Evolutionary conservation across 2,888 invertebrate genomes (phyloP), one percentile per base, ranked within the genome.

Genomic region (Lasioglossum villosulum): DNA sequence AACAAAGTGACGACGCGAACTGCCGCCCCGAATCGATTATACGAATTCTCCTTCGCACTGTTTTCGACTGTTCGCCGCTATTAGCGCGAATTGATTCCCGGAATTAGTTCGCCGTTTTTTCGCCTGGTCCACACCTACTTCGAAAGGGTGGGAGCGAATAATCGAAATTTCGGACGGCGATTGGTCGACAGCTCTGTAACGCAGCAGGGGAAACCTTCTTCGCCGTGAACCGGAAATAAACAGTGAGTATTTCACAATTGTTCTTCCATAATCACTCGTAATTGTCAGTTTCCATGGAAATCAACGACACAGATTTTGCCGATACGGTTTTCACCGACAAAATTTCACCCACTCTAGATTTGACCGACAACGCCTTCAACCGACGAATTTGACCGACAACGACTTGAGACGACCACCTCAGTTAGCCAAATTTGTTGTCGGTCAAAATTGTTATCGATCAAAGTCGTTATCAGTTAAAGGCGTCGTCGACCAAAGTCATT

Each of bases 1-100:
- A 83, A 68, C 79, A 82, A 81, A 83, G 83, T 78, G 83, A 78
- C 79, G 76, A 66, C 75, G 68, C 73, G 76, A 78, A 84, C 80
- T 76, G 84, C 75, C 74, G 74, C 48, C 48, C 52, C 66, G 79
- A 86, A 87, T 88, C 86, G 82, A 86, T 88, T 86, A 86, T 79
- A 80, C 75, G 73, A 68, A 52, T 70, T 84, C 83, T 86, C 59
- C 73, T 74, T 48, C 42, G 70, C 52, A 48, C n/a, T 73, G 78
- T 75, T 80, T 77, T 70, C 59, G 52, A 19, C 45, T 14, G 39
- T 84, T 71, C 75, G 37, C 48, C 59, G 59, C 84, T 56, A 73
- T 84, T 86, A 80, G 80, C 52, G 66, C 39, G 68, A 85, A 82
- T 80, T 72, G 75, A 86, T 82, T 82, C 78, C 10, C 19, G 81